These are phyloP conservation scores for Formica exsecta DNA, from an alignment of 1,140 invertebrate genomes.

Conservation along the genomic window DNA sequence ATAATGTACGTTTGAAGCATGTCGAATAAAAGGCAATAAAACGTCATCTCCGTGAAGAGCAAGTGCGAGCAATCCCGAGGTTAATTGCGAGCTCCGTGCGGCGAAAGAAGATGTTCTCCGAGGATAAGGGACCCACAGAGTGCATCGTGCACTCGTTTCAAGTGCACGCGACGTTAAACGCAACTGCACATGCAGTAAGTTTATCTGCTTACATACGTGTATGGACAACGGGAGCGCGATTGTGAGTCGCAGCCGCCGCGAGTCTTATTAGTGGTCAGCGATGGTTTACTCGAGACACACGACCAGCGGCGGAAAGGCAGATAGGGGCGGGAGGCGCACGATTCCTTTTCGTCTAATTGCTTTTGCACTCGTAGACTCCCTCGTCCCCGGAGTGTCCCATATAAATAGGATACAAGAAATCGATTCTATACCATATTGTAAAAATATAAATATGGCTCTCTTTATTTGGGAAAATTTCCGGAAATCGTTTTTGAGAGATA, in stretches of 20 bases:
- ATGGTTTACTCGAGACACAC: slow-evolving; percentile 1
- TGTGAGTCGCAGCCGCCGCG: background rate
- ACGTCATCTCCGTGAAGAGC: background rate
- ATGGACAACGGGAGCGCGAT: background rate
- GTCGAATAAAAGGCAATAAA: background rate
- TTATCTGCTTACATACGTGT: no score
- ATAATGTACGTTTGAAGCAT: background rate
- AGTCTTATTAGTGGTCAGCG: slow-evolving; percentile 35
- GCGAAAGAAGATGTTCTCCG: slow-evolving; percentile 62
- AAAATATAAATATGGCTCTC: no score
- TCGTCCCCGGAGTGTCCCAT: background rate
- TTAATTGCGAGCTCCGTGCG: slow-evolving; percentile 25
- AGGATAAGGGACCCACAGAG: slow-evolving; percentile 53
- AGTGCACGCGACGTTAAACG: slow-evolving; percentile 64
- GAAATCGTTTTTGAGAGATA: no score
- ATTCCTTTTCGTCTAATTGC: slow-evolving; percentile 63
- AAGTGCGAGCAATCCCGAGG: background rate
- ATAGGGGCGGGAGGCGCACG: background rate
- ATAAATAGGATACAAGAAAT: no score
- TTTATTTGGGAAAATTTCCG: no score
- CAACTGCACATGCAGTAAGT: slow-evolving; percentile 15
- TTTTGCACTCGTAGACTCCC: slow-evolving; percentile 38
- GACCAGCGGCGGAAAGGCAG: background rate
- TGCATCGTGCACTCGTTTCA: slow-evolving; percentile 7
- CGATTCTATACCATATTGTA: no score